Conservation (phyloP, 2,888 invertebrate species). For the Tryphoninae sp. region DNA sequence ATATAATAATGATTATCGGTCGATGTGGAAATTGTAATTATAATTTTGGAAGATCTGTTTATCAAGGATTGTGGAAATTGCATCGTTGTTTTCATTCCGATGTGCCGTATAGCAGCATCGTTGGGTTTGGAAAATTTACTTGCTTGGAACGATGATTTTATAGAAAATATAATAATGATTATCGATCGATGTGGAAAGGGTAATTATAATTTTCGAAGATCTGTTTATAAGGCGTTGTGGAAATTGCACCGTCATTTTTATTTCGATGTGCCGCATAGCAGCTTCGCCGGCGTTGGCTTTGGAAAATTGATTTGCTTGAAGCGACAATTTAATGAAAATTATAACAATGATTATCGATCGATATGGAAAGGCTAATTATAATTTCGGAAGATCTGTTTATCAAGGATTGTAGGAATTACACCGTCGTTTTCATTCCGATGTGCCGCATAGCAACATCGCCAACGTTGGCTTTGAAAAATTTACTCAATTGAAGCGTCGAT, state of each 20-base stretch:
- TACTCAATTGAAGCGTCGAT: not conserved
- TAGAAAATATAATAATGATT: too few relatives aligned
- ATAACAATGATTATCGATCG: too few relatives aligned
- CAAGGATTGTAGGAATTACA: not conserved
- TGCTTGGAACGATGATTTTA: not conserved
- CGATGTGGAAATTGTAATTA: too few relatives aligned
- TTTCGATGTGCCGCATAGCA: constrained; percentile 55
- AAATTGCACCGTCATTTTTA: constrained; percentile 24
- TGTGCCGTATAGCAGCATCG: constrained; percentile 59
- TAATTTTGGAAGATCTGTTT: too few relatives aligned
- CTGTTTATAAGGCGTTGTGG: too few relatives aligned
- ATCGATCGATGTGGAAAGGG: too few relatives aligned
- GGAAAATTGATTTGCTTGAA: not conserved
- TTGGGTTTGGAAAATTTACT: not conserved
- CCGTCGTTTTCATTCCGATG: constrained; percentile 28
- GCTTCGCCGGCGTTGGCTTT: constrained; percentile 21
- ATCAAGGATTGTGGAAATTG: too few relatives aligned
- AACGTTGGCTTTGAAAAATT: not conserved
- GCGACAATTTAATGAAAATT: too few relatives aligned
- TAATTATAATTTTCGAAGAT: too few relatives aligned
- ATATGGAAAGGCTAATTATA: too few relatives aligned
- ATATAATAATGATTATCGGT: too few relatives aligned
- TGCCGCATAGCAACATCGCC: constrained; percentile 59
- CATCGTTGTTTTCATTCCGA: constrained; percentile 28
- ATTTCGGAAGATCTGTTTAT: too few relatives aligned